phyloP scores from a whole-genome alignment of 35 echinoderm and acorn worm species.

The Apostichopus parvimensis region DNA sequence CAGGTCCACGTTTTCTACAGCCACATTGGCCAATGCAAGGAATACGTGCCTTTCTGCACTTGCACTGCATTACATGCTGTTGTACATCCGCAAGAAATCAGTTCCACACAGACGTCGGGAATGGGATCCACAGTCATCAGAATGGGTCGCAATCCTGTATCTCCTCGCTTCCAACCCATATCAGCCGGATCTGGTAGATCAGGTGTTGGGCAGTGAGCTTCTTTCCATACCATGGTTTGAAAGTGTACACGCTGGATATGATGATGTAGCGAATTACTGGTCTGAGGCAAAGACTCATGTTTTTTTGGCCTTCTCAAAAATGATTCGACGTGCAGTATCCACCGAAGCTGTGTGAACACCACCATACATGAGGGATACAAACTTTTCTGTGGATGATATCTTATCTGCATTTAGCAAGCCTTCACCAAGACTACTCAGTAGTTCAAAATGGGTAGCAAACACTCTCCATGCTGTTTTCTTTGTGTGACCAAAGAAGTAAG shows the following conservation, averaged over 20 bases:
- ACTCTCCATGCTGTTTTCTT: not conserved
- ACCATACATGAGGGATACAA: slow-evolving; percentile 24
- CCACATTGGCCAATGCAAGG: too few species aligned
- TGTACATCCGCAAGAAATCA: not conserved
- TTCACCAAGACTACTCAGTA: not conserved
- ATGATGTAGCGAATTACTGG: slow-evolving; percentile 5
- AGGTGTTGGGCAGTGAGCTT: slow-evolving; percentile 27
- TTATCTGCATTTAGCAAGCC: not conserved
- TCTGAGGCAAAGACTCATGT: slow-evolving; percentile 31
- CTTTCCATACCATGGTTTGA: slow-evolving; percentile 56
- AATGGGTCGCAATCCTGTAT: not conserved
- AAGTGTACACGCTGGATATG: slow-evolving; percentile 52
- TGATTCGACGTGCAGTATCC: not conserved
- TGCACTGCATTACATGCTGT: not conserved
- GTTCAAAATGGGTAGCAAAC: slow-evolving; percentile 11
- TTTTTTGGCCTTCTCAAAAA: not conserved
- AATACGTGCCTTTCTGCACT: too few species aligned
- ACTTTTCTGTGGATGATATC: slow-evolving; percentile 32
- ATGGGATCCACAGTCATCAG: slow-evolving; percentile 3
- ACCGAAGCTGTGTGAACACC: not conserved
- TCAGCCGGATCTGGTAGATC: not conserved
- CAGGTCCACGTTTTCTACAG: too few species aligned
- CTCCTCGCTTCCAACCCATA: slow-evolving; percentile 1
- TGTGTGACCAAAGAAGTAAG: slow-evolving; percentile 22
- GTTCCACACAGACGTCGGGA: not conserved